Base-by-base conservation (phyloP, 2,113 vertebrate species). In the Scomber japonicus region DNA sequence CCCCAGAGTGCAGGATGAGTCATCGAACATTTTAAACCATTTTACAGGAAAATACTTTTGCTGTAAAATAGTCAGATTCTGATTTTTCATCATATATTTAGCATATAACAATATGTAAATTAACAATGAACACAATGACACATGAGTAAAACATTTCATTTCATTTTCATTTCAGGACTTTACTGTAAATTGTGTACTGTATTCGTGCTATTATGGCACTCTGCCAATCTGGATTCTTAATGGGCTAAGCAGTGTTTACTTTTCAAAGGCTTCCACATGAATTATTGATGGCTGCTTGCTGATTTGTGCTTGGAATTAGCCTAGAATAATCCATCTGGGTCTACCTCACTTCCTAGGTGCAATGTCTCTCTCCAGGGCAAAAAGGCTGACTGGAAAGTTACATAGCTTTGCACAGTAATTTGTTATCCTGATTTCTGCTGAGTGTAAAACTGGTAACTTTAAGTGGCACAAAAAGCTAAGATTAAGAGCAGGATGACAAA, bases 241-340 rank as follows among this genome's bases (percentile, higher is more conserved):
- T 90, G 89, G 91, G 76, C 85, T 89, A 82, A 89, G 78, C 66
- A 74, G 71, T 91, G 87, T 92, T 94, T 93, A 91, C 93, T 90
- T 87, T 91, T 87, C 85, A 89, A 91, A 91, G 87, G 80, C 82
- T 91, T 85, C 46, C 80, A 78, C 89, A 90, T 95, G 86, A 93
- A 95, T 93, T 93, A 94, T 94, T 92, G 87, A 94, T 93, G 85
- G 64, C 27, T 78, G 78, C 4, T 30, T 80, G 71, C 35, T 78
- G 88, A 88, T 89, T 91, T 90, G 81, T 86, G 88, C 80, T 79
- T 71, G 74, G 84, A 91, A 92, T 94, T 91, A 82, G 75, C 65
- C 74, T 35, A 5, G 76, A 87, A 83, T 88, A 90, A 91, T 91
- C 84, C 73, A 81, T 86, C 72, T 53, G 76, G 83, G 78, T 45